phyloP scores from a whole-genome alignment of 2,888 invertebrate genomes.

The Rotaria macrura region DNA sequence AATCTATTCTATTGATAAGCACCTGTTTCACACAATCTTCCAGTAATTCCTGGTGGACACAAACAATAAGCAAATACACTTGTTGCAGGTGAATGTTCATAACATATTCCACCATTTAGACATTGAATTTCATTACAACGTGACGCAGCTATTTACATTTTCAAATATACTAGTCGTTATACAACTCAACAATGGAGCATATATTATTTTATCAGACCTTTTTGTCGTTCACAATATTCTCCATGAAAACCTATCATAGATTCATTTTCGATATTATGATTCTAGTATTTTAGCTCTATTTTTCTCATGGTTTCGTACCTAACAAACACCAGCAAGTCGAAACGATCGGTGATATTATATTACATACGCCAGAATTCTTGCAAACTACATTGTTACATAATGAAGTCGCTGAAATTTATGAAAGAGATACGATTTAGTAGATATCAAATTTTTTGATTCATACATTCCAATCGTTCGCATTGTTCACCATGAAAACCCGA shows the following conservation, averaged over 20 bases:
- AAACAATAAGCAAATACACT: conserved; percentile 24
- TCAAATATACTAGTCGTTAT: neutral
- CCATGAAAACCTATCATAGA: neutral
- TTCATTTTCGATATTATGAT: neutral
- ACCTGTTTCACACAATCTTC: conserved; percentile 27
- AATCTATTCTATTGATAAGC: neutral
- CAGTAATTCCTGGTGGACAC: conserved; percentile 30
- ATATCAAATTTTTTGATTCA: neutral
- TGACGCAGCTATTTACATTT: neutral
- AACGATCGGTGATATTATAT: neutral
- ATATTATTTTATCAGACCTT: neutral
- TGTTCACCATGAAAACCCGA: neutral
- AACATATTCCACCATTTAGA: conserved; percentile 26
- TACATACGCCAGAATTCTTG: neutral
- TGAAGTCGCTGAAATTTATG: neutral
- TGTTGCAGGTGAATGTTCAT: conserved; percentile 22
- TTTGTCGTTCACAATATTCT: neutral
- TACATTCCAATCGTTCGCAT: neutral
- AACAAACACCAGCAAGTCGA: neutral
- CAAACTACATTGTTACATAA: neutral
- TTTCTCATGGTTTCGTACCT: neutral
- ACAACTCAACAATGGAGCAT: too few relatives aligned
- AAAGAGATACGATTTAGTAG: neutral
- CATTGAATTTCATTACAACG: conserved; percentile 25
- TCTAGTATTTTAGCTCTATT: too few relatives aligned